Conservation (phyloP, 2,113 vertebrate genomes). For the Xiphophorus hellerii region DNA sequence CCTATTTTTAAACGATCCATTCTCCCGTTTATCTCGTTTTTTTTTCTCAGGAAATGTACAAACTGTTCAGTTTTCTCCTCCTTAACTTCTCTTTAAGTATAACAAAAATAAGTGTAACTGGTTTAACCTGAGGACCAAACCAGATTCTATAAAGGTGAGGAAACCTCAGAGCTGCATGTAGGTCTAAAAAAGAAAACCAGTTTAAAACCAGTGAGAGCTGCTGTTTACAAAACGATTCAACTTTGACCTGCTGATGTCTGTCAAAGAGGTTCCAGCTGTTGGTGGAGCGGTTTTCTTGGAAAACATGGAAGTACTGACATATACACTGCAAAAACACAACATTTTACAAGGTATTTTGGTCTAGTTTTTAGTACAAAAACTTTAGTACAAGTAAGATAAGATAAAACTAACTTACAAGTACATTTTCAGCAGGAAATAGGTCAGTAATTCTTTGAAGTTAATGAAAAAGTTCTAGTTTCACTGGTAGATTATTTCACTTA, state of each 20-base stretch:
- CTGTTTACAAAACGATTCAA: not conserved
- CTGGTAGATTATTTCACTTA: no score
- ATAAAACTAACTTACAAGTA: no score
- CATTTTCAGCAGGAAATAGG: no score
- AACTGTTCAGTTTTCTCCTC: conserved; percentile 87
- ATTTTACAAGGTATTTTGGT: no score
- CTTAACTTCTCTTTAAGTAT: conserved; percentile 56
- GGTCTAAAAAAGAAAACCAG: not conserved
- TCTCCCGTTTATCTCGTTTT: conserved; percentile 62
- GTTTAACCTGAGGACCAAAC: not conserved
- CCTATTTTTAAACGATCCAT: not conserved
- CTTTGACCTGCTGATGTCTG: not conserved
- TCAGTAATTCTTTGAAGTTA: no score
- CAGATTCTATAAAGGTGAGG: not conserved
- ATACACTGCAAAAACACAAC: no score
- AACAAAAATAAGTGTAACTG: not conserved
- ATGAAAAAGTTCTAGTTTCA: no score
- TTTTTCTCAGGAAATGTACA: conserved; percentile 96
- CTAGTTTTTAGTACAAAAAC: no score
- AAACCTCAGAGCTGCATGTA: not conserved
- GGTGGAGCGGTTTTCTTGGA: not conserved
- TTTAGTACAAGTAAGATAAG: no score
- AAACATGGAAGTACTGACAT: not conserved
- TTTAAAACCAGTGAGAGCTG: not conserved
- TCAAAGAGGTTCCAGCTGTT: not conserved